These are phyloP conservation scores for Liposcelis brunnea DNA, from an alignment of 2,888 invertebrate genomes.

Conservation along the genomic window DNA sequence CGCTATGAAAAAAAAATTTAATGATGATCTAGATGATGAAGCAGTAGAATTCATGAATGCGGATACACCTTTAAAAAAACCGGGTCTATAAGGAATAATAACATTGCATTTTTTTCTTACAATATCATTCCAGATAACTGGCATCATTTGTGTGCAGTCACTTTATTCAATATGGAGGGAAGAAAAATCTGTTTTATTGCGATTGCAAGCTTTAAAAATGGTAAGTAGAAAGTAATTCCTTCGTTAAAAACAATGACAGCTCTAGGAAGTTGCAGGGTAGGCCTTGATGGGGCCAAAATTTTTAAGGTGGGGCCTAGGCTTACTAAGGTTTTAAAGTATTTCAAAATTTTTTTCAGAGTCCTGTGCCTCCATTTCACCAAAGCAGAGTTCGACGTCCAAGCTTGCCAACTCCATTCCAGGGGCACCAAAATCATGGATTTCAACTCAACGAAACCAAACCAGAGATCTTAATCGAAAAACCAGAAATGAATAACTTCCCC, in stretches of 20 bases:
- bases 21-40: too few species aligned
- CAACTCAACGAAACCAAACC: background rate
- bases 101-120: too few species aligned
- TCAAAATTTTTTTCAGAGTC: slow-evolving; percentile 1
- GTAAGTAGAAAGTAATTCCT: slow-evolving; percentile 19
- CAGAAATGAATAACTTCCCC: too few species aligned
- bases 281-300: too few species aligned
- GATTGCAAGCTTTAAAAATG: slow-evolving; percentile 31
- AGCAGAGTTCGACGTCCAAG: slow-evolving; percentile 4
- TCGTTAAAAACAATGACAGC: too few species aligned
- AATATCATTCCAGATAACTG: slow-evolving; percentile 23
- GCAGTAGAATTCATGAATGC: too few species aligned
- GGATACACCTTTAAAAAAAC: too few species aligned
- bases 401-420: background rate
- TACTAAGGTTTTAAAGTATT: too few species aligned
- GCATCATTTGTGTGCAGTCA: slow-evolving; percentile 32
- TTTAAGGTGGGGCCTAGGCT: too few species aligned
- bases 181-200: slow-evolving; percentile 30
- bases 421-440: background rate
- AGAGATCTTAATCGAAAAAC: background rate
- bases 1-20: too few species aligned
- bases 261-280: too few species aligned
- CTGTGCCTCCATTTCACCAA: slow-evolving; percentile 5
- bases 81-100: too few species aligned
- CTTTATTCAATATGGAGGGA: slow-evolving; percentile 34